Evolutionary conservation across 2,113 vertebrate genomes (phyloP).

Genomic region (Capreolus pygargus): DNA sequence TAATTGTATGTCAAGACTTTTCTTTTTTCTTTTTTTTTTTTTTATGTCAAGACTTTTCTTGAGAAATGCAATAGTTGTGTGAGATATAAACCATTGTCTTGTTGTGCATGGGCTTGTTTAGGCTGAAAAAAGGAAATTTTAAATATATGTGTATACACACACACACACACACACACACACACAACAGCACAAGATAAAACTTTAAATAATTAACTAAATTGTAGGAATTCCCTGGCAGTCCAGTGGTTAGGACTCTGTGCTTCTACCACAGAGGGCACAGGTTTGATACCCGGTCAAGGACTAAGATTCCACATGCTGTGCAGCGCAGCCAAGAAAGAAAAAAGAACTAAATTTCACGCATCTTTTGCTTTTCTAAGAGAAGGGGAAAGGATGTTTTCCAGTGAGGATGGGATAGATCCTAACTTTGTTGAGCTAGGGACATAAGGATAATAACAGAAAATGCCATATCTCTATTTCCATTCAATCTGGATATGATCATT

Average conservation of each 20-base stretch:
- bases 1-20: not conserved
- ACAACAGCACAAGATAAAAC: not conserved
- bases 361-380: not conserved
- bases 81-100: not conserved
- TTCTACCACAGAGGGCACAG: not conserved
- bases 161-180: not conserved
- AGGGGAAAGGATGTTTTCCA: not conserved
- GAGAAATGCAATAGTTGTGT: not conserved
- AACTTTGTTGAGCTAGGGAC: not conserved
- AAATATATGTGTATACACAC: not conserved
- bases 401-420: not conserved
- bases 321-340: not conserved
- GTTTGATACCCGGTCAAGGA: not conserved
- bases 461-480: not conserved
- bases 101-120: not conserved
- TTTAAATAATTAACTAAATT: not conserved
- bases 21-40: too few species aligned
- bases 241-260: not conserved
- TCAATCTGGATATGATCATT: not conserved
- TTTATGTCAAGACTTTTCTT: not conserved
- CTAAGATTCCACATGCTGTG: not conserved
- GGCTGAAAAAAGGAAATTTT: not conserved
- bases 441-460: not conserved
- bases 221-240: not conserved
- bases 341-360: not conserved